phyloP scores from a whole-genome alignment of 2,113 vertebrate genomes.

The Saimiri boliviensis region DNA sequence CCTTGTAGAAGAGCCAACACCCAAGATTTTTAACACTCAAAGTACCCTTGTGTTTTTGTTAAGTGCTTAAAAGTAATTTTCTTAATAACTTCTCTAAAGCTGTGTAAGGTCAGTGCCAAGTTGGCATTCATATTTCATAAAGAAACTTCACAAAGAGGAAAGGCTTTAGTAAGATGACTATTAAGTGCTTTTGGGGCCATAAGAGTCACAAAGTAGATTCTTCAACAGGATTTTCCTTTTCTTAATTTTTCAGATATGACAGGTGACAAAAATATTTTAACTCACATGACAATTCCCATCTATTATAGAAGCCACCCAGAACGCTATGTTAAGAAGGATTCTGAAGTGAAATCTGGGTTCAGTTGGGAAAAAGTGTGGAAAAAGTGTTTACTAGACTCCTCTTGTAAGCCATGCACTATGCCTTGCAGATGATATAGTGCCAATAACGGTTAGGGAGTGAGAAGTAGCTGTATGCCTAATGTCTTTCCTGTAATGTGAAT shows the following conservation, averaged over 20 bases:
- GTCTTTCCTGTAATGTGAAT: neutral
- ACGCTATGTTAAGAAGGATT: neutral
- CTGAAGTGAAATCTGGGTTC: neutral
- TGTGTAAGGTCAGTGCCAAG: neutral
- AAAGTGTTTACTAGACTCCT: neutral
- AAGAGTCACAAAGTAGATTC: slow-evolving; percentile 11
- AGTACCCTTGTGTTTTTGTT: neutral
- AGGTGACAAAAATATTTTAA: neutral
- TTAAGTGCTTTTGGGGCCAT: neutral
- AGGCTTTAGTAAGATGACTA: slow-evolving; percentile 4
- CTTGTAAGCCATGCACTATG: neutral
- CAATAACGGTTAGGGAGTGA: neutral
- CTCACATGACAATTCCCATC: neutral
- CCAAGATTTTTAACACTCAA: slow-evolving; percentile 27
- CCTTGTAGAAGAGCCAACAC: neutral
- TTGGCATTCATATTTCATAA: neutral
- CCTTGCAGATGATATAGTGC: neutral
- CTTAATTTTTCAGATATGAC: neutral
- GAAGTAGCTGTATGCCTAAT: neutral
- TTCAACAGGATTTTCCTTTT: neutral
- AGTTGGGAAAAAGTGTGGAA: neutral
- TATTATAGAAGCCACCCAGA: neutral
- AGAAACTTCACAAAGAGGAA: slow-evolving; percentile 13
- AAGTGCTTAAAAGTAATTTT: slow-evolving; percentile 34
- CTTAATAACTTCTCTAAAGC: neutral